A percentile compares a stretch with the other conserved stretches of the same genome.
Conservation (phyloP, 2,797 vertebrate species). For the Macropodus opercularis region DNA sequence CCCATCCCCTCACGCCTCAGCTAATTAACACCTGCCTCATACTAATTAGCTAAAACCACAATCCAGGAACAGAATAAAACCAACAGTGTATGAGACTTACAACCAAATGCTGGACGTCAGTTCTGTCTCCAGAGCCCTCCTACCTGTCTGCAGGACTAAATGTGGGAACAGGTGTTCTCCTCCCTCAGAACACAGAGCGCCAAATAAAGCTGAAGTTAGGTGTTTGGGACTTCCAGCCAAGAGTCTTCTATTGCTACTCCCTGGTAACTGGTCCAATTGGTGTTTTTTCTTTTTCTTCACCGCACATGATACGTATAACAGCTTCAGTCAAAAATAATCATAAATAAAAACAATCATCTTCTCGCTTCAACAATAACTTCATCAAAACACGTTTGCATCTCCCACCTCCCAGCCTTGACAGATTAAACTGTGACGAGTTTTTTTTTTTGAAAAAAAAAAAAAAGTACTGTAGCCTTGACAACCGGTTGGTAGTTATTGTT, state of each 20-base stretch:
- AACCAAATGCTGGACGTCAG: conserved; percentile 39
- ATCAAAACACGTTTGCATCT: conserved; percentile 27
- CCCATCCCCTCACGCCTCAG: conserved; percentile 53
- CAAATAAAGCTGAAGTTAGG: conserved; percentile 3
- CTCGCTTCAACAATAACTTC: conserved; percentile 10
- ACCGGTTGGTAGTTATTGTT: neutral
- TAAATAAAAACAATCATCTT: too few species aligned
- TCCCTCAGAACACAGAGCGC: conserved; percentile 14
- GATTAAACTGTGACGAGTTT: conserved; percentile 2
- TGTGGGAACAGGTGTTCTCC: conserved; percentile 62
- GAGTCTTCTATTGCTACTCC: conserved; percentile 30
- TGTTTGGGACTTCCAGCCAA: conserved; percentile 35
- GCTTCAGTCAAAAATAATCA: conserved; percentile 32
- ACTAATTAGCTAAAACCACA: conserved; percentile 67
- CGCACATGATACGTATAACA: conserved; percentile 23
- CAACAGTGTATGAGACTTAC: conserved; percentile 40
- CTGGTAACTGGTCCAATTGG: conserved; percentile 38
- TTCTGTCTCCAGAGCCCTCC: conserved; percentile 38
- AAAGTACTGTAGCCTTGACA: neutral
- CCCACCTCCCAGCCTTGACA: neutral
- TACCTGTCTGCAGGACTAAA: conserved; percentile 45
- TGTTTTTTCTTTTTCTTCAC: conserved; percentile 25
- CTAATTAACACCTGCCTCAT: conserved; percentile 78
- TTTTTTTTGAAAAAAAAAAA: neutral
- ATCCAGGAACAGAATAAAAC: conserved; percentile 32